These are phyloP conservation scores for Caenorhabditis tropicalis DNA, from an alignment of 1,140 invertebrate species.

Conservation along the genomic window DNA sequence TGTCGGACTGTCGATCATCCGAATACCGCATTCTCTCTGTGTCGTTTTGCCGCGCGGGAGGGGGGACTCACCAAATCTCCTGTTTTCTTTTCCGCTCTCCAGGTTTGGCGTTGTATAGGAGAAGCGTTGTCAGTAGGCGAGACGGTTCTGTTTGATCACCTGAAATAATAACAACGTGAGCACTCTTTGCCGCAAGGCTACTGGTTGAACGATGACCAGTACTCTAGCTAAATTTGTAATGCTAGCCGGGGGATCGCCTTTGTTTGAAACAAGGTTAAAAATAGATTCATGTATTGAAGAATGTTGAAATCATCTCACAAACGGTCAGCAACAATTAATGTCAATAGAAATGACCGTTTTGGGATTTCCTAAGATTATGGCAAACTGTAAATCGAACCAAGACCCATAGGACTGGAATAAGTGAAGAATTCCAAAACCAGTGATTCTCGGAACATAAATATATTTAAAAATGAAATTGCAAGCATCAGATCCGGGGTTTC, in stretches of 20 bases:
- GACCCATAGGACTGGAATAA: too few relatives aligned
- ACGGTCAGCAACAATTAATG: neutral
- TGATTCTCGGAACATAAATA: too few relatives aligned
- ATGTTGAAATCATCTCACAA: neutral
- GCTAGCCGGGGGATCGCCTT: neutral
- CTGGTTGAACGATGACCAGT: constrained; percentile 39
- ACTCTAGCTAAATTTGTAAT: constrained; percentile 18
- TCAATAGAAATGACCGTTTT: too few relatives aligned
- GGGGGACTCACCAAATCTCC: neutral
- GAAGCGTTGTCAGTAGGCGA: constrained; percentile 34
- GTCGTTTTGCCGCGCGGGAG: constrained; percentile 1
- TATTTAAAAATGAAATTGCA: too few relatives aligned
- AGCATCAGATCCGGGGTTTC: too few relatives aligned
- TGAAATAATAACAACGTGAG: constrained; percentile 42
- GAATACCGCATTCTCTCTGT: neutral
- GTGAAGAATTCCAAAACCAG: too few relatives aligned
- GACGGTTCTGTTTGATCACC: constrained; percentile 41
- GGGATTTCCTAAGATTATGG: too few relatives aligned
- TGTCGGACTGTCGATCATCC: constrained; percentile 38
- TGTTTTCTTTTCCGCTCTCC: constrained; percentile 44
- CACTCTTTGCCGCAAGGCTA: constrained; percentile 28
- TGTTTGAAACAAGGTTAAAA: constrained; percentile 21
- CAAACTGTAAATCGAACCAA: too few relatives aligned
- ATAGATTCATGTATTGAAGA: neutral
- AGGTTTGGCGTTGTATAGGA: constrained; percentile 29